A percentile compares a stretch with the other conserved stretches of the same genome.
These are phyloP conservation scores for Indicator maculatus DNA, from an alignment of 2,113 vertebrate genomes.

Conservation along the genomic window DNA sequence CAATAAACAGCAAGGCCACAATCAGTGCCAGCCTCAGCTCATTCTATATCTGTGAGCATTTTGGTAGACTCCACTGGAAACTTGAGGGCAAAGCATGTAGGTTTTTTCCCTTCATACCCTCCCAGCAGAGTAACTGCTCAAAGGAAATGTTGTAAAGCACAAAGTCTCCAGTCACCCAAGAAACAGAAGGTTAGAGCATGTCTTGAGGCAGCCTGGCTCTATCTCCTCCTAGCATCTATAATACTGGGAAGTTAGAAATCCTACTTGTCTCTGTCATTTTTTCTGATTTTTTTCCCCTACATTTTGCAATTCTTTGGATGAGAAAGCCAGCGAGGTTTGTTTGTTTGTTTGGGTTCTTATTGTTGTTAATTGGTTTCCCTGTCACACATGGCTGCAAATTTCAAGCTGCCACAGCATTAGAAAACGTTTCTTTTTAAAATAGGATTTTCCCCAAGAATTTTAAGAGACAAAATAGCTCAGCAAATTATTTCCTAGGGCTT, in stretches of 20 bases:
- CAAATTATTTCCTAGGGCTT: neutral
- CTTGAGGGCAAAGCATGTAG: neutral
- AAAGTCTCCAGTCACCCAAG: neutral
- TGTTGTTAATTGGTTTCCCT: neutral
- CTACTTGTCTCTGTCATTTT: neutral
- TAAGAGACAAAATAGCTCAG: neutral
- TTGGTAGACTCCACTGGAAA: neutral
- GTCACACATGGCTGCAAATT: neutral
- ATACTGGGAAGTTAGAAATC: neutral
- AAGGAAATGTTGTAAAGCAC: neutral
- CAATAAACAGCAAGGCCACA: neutral
- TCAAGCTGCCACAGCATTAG: neutral
- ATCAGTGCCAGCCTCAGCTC: neutral
- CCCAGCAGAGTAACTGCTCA: neutral
- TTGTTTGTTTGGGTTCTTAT: neutral
- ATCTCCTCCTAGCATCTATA: neutral
- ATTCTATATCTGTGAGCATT: neutral
- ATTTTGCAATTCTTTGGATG: fast-evolving
- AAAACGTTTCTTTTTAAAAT: neutral
- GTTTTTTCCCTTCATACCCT: neutral
- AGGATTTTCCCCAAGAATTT: neutral
- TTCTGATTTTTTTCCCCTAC: neutral
- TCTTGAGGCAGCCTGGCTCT: neutral
- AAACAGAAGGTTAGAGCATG: neutral
- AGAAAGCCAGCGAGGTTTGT: neutral